These are phyloP conservation scores for Diprion similis DNA, from an alignment of 1,140 invertebrate species.

Conservation along the genomic window DNA sequence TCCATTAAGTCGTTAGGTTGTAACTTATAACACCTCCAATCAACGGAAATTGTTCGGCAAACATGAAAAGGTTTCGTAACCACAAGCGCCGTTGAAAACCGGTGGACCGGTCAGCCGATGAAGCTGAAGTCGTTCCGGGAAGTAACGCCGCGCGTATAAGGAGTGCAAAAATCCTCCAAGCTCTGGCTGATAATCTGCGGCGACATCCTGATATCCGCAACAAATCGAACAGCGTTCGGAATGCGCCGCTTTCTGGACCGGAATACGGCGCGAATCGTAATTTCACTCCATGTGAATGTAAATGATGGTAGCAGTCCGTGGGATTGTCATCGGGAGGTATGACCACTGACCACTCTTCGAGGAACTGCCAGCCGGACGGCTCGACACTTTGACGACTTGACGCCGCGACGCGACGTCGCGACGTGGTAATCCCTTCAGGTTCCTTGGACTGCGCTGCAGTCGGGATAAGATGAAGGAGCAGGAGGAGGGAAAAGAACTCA, in stretches of 20 bases:
- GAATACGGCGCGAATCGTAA: background rate
- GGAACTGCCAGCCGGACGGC: background rate
- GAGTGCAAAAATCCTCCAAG: background rate
- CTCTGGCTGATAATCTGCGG: background rate
- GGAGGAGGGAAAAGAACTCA: background rate
- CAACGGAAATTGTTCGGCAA: conserved; percentile 21
- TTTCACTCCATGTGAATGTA: background rate
- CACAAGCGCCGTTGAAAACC: background rate
- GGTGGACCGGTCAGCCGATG: background rate
- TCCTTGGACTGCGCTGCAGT: background rate
- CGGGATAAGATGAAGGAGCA: background rate
- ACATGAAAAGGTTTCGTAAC: conserved; percentile 10
- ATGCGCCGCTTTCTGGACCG: background rate
- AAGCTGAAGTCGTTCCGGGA: background rate
- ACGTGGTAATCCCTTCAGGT: background rate
- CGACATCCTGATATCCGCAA: background rate
- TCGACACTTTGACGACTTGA: background rate
- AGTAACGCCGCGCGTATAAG: background rate
- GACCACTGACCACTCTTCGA: too few species aligned
- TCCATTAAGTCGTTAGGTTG: conserved; percentile 19
- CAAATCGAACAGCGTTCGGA: background rate
- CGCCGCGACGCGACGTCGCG: conserved; percentile 1
- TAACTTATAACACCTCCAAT: conserved; percentile 21
- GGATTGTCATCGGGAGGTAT: too few species aligned
- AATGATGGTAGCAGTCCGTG: background rate